Evolutionary conservation across 2,113 vertebrate species (phyloP).

Genomic region (human (Homo sapiens)): DNA sequence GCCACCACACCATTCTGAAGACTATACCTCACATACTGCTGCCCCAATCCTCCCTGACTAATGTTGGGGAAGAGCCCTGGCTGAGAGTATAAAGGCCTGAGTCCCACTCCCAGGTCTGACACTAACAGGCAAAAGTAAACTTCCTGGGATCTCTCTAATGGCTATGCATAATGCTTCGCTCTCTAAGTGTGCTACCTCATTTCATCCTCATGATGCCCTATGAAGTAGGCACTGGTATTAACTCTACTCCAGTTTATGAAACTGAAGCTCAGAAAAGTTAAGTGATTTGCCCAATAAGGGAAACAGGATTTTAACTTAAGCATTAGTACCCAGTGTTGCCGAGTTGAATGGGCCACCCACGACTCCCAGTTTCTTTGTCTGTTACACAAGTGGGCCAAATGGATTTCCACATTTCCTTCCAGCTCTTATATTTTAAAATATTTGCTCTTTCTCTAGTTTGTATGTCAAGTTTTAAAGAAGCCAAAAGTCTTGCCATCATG

Average conservation of each 20-base stretch:
- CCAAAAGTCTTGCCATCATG: background rate
- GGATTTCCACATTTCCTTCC: background rate
- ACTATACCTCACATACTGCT: background rate
- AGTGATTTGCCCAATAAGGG: background rate
- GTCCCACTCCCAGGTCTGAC: background rate
- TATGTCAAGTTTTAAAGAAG: background rate
- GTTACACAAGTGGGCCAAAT: background rate
- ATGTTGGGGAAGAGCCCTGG: background rate
- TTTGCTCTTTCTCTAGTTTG: background rate
- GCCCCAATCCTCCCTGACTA: background rate
- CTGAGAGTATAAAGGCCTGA: background rate
- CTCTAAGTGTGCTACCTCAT: background rate
- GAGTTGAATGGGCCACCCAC: rapidly evolving
- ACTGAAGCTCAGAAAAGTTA: background rate
- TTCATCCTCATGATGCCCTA: background rate
- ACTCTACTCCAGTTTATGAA: background rate
- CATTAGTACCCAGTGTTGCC: too few species aligned
- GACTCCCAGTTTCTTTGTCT: background rate
- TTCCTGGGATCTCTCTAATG: too few species aligned
- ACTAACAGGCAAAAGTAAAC: background rate
- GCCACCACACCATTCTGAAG: background rate
- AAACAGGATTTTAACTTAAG: background rate
- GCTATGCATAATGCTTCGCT: background rate
- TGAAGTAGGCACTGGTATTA: rapidly evolving
- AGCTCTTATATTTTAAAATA: background rate